Conservation (phyloP, 2,113 vertebrate species). For the Brachyhypopomus occidentalis region DNA sequence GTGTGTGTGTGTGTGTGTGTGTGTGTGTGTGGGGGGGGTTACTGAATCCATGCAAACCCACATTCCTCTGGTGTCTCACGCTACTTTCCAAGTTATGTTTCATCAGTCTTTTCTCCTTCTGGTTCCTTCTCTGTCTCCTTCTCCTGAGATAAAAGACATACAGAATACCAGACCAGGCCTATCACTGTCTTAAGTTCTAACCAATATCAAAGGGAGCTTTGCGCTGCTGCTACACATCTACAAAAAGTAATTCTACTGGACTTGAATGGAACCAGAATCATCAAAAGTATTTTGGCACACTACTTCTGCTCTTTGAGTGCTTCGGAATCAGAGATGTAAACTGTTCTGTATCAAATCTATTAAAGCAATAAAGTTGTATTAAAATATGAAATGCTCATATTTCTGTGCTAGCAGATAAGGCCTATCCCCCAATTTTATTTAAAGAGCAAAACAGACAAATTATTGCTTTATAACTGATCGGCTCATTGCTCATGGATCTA, state of each 20-base stretch:
- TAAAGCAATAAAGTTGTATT: slow-evolving; percentile 99
- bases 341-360: slow-evolving; percentile 94
- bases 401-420: background rate
- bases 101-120: slow-evolving; percentile 1
- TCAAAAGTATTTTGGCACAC: slow-evolving; percentile 52
- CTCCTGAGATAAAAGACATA: slow-evolving; percentile 64
- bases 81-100: slow-evolving; percentile 49
- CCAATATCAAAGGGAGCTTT: slow-evolving; percentile 85
- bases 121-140: slow-evolving; percentile 24
- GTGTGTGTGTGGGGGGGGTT: slow-evolving; percentile 46
- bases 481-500: no score
- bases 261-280: slow-evolving; percentile 77
- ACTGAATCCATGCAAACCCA: slow-evolving; percentile 29
- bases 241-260: slow-evolving; percentile 83
- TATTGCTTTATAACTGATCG: no score
- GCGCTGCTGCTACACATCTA: slow-evolving; percentile 83
- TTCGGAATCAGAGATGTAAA: slow-evolving; percentile 84
- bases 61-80: slow-evolving; percentile 43
- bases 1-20: no score
- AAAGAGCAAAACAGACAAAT: no score
- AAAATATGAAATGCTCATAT: slow-evolving; percentile 50
- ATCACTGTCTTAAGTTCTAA: slow-evolving; percentile 65
- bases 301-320: slow-evolving; percentile 68
- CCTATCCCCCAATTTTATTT: background rate
- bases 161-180: slow-evolving; percentile 13